Conservation (phyloP, 1,140 invertebrate genomes). For the Pentalonia nigronervosa region DNA sequence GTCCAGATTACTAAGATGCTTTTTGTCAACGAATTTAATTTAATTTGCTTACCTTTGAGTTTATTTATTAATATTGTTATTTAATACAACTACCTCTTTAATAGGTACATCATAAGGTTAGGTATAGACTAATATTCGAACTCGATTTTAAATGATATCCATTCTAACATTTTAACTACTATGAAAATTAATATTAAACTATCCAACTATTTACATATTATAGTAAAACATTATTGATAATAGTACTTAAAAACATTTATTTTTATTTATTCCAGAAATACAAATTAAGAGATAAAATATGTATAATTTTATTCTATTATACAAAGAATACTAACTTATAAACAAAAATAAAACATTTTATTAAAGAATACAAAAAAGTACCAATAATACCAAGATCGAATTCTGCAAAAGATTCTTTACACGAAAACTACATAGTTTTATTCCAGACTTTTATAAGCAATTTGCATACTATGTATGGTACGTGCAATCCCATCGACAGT, state of each 20-base stretch:
- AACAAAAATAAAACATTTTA: not conserved
- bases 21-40: not conserved
- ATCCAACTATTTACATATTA: not conserved
- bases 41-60: too few relatives aligned
- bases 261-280: not conserved
- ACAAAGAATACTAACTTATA: not conserved
- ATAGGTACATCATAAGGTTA: too few relatives aligned
- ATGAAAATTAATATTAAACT: not conserved
- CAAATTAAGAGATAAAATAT: not conserved
- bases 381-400: not conserved
- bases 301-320: not conserved
- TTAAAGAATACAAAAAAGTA: not conserved
- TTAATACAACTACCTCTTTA: too few relatives aligned
- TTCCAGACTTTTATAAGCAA: conserved; percentile 14
- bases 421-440: not conserved
- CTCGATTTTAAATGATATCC: not conserved
- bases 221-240: not conserved
- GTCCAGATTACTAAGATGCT: not conserved
- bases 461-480: not conserved
- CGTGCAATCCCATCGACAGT: not conserved
- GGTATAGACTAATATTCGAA: not conserved
- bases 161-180: not conserved
- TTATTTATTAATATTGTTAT: too few relatives aligned
- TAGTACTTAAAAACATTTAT: not conserved
- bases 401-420: not conserved